A percentile compares a stretch with the other conserved stretches of the same genome.
phyloP scores from a whole-genome alignment of 2,888 invertebrate genomes.

The Eupithecia dodoneata region DNA sequence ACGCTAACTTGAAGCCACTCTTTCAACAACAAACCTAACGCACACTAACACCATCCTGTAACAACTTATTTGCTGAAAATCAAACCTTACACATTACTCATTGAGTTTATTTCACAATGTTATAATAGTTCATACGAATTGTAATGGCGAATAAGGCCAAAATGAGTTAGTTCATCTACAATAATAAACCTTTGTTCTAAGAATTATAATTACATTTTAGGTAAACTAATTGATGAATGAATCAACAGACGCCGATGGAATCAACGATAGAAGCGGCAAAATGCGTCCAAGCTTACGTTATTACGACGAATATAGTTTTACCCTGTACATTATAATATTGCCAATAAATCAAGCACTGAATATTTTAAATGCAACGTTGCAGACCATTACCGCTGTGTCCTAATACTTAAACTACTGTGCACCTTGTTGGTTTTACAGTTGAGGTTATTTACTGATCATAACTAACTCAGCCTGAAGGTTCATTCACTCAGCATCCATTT shows the following conservation, averaged over 20 bases:
- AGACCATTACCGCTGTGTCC: not conserved
- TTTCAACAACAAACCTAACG: conserved; percentile 51
- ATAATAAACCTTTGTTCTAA: not conserved
- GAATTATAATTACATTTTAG: not conserved
- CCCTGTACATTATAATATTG: conserved; percentile 71
- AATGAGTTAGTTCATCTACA: too few relatives aligned
- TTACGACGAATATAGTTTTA: conserved; percentile 55
- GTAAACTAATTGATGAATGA: conserved; percentile 20
- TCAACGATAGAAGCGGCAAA: conserved; percentile 28
- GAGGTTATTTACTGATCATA: not conserved
- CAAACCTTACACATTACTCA: conserved; percentile 13
- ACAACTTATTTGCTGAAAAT: conserved; percentile 27
- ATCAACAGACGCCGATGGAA: not conserved
- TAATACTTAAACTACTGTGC: not conserved
- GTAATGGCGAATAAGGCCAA: conserved; percentile 1
- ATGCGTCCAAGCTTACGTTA: conserved; percentile 35
- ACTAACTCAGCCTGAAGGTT: not conserved
- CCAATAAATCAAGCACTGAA: conserved; percentile 22
- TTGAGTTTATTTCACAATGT: conserved; percentile 23
- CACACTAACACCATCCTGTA: conserved; percentile 44
- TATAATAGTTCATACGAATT: not conserved
- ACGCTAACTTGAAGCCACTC: conserved; percentile 39
- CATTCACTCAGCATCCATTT: too few relatives aligned
- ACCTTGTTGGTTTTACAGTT: not conserved
- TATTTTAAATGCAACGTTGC: conserved; percentile 7